Evolutionary conservation across 2,888 invertebrate species (phyloP).

Genomic region (Euzophera pinguis): DNA sequence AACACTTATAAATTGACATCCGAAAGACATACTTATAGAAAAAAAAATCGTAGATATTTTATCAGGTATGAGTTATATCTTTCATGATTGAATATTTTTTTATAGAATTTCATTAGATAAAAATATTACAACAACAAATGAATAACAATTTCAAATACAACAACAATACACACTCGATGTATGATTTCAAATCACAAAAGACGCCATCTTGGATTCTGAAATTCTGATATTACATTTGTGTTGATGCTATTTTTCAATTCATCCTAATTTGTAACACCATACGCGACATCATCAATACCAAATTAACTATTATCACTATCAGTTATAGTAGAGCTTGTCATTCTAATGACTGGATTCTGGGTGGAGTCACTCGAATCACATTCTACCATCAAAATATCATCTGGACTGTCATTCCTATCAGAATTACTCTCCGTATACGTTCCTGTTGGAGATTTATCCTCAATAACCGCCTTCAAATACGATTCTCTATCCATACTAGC

Average conservation of each 20-base stretch:
- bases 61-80: not conserved
- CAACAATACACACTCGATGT: not conserved
- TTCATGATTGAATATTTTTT: not conserved
- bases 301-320: slow-evolving; percentile 69
- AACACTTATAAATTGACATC: slow-evolving; percentile 35
- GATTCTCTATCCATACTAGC: slow-evolving; percentile 66
- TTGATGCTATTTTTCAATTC: too few species aligned
- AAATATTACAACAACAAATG: too few species aligned
- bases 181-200: not conserved
- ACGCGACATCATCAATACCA: slow-evolving; percentile 1
- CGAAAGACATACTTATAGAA: not conserved
- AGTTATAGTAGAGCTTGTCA: slow-evolving; percentile 68
- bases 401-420: slow-evolving; percentile 68
- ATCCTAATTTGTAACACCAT: not conserved
- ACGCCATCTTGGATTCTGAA: too few species aligned
- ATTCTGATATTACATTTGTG: too few species aligned
- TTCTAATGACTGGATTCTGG: slow-evolving; percentile 69
- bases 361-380: slow-evolving; percentile 72
- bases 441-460: slow-evolving; percentile 69
- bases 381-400: slow-evolving; percentile 72
- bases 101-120: too few species aligned
- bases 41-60: not conserved
- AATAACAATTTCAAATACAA: not conserved
- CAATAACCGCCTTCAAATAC: slow-evolving; percentile 69
- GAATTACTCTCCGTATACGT: slow-evolving; percentile 73